Conservation (phyloP, 1,140 invertebrate species). For the Drosophila malerkotliana region DNA sequence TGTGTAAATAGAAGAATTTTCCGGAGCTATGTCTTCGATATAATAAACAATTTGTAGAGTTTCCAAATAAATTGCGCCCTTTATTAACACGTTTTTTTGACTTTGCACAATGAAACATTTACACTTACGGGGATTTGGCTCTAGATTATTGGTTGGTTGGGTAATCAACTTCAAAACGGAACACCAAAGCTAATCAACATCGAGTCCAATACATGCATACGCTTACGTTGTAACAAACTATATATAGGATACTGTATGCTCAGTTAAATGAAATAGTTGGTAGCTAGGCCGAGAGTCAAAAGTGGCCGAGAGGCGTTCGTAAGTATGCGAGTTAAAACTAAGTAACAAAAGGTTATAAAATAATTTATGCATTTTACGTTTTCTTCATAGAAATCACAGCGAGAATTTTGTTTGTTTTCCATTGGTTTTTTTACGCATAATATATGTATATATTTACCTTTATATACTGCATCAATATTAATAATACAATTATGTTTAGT, state of each 20-base stretch:
- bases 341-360: constrained; percentile 61
- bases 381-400: constrained; percentile 78
- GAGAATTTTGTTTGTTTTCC: constrained; percentile 69
- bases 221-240: constrained; percentile 24
- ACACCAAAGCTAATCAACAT: constrained; percentile 72
- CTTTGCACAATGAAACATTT: constrained; percentile 24
- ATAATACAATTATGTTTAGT: constrained; percentile 43
- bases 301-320: constrained; percentile 47
- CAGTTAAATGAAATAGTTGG: constrained; percentile 42
- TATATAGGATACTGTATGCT: constrained; percentile 37
- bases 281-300: constrained; percentile 34
- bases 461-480: constrained; percentile 23
- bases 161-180: constrained; percentile 43
- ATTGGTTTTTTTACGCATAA: constrained; percentile 36
- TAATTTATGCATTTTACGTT: constrained; percentile 56
- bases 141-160: constrained; percentile 14
- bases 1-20: constrained; percentile 39
- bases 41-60: constrained; percentile 32
- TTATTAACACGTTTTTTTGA: constrained; percentile 41
- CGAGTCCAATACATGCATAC: constrained; percentile 27
- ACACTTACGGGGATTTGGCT: constrained; percentile 16
- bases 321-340: constrained; percentile 63
- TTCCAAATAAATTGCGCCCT: constrained; percentile 37
- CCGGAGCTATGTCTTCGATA: constrained; percentile 9
- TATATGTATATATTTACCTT: constrained; percentile 11